Base-by-base conservation (phyloP, 1,140 invertebrate genomes). In the Drosophila yakuba region DNA sequence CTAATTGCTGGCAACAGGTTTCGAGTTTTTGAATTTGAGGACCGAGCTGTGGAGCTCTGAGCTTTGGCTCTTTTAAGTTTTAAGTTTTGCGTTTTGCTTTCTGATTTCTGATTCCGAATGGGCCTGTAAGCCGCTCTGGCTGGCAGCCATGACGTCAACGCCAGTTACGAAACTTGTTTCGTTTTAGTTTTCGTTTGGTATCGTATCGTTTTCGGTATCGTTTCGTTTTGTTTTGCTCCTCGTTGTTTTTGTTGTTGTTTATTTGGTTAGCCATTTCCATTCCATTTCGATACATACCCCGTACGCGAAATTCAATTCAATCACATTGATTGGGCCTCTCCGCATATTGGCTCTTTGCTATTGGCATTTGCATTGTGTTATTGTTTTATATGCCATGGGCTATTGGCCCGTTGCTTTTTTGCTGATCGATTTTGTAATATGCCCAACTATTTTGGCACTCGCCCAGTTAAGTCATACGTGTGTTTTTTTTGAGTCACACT, bases 91-190 rank as follows among this genome's bases (percentile, higher is more conserved):
- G 58, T 63, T 73, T 72, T 72, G 68, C 66, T 71, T 72, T 72
- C 44, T 75, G 83, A 85, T 82, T 86, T 86, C 67, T 75, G 82
- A 78, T 86, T 81, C 64, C 47, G 64, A 68, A 35, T 66, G 64
- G 61, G 64, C 64, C 63, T 72, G 68, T 72, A 72, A 72, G 66
- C 55, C 48, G 48, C 28, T 51, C 48, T 72, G 59, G 66, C 45
- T 44, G 48, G 12, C 52, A 51, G 74, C 85, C 89, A 91, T 91
- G 89, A 91, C 89, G 89, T 91, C 89, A 91, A 85, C 83, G 74
- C 55, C 71, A 85, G 89, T 91, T 91, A 91, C 83, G 89, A 91
- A 91, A 91, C 89, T 88, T 91, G 89, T 91, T 91, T 88, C 64
- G 63, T 77, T 86, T 86, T 82, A 73, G 63, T 74, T 77, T 80